A percentile compares a stretch with the other conserved stretches of the same genome.
These are phyloP conservation scores for Rissa tridactyla DNA, from an alignment of 2,113 vertebrate genomes.

Conservation along the genomic window DNA sequence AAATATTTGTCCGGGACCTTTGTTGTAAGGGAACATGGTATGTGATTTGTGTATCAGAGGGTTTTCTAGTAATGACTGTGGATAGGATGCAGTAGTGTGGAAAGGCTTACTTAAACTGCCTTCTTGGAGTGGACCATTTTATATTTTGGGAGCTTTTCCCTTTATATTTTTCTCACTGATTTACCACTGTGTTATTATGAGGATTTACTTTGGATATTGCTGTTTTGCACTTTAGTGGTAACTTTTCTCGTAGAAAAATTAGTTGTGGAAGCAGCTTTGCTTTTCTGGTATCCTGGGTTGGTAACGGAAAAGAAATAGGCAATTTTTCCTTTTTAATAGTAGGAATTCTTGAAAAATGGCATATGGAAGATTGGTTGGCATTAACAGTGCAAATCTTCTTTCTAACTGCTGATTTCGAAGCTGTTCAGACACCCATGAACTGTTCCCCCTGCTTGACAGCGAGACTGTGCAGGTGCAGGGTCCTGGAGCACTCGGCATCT, in stretches of 20 bases:
- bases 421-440: neutral
- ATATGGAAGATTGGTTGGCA: neutral
- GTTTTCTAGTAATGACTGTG: neutral
- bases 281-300: neutral
- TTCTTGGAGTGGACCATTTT: neutral
- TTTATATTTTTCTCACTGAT: neutral
- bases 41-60: neutral
- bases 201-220: neutral
- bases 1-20: neutral
- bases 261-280: neutral
- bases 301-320: neutral
- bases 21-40: neutral
- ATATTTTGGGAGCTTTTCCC: neutral
- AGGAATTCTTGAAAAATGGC: neutral
- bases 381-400: neutral
- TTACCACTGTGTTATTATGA: neutral
- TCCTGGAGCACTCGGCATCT: neutral
- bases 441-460: neutral
- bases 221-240: neutral
- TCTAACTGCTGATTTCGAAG: neutral
- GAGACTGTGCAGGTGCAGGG: neutral
- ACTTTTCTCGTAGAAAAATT: neutral
- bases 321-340: neutral
- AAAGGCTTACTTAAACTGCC: neutral
- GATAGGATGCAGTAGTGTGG: neutral